Evolutionary conservation across 1,140 invertebrate genomes (phyloP), one percentile per base, ranked within the genome.

Genomic region (Pseudomyrmex concolor): DNA sequence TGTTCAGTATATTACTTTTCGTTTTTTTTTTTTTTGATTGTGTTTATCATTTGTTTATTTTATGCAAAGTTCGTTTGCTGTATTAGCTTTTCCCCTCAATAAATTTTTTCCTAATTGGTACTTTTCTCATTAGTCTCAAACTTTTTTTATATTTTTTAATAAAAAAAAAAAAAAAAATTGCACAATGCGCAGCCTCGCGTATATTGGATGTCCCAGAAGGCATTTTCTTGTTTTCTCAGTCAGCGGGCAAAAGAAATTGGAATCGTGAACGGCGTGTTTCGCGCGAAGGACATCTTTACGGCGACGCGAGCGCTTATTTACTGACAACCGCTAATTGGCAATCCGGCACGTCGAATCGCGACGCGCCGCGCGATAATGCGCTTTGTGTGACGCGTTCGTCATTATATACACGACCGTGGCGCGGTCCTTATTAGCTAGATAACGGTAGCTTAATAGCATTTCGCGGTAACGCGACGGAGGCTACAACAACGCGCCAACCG

Each of bases 361-460:
- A 55, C 22, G 64, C 55, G 45, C 34, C 34, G 68, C 34, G 68
- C 50, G 82, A 87, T 88, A 89, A 88, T 84, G 50, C 76, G 83
- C 77, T 88, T 88, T 88, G 78, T 88, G 78, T 84, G 78, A 89
- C 34, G 74, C 43, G 74, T 17, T 84, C 51, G 3, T 64, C 45
- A 84, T 84, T 84, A 76, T 84, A 76, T 66, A 72, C 48, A 22
- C 43, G 68, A 66, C 83, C 60, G 48, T 83, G 60, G 25, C 54
- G 25, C 54, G 73, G 70, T 63, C 54, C 76, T 84, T 86, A 89
- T 89, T 89, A 86, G 45, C 64, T 80, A 71, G 86, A 89, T 89
- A 89, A 89, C 84, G 76, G 87, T 78, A 84, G 81, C 73, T 88
- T 88, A 88, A 88, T 88, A 50, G 83, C 87, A 78, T 85, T 88